phyloP scores from a whole-genome alignment of 1,140 invertebrate genomes.

The Leucophenga varia region DNA sequence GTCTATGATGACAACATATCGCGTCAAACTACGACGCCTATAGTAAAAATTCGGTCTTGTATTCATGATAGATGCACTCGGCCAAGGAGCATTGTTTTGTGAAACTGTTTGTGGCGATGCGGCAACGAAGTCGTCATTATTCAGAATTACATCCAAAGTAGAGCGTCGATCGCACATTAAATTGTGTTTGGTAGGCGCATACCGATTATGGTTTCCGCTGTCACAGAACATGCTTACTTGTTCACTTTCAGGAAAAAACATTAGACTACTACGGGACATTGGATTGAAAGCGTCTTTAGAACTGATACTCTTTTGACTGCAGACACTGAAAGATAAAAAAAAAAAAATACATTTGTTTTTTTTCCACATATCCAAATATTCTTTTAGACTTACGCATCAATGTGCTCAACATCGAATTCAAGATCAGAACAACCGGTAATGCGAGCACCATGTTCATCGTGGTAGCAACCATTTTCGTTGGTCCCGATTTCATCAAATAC shows the following conservation, averaged over 20 bases:
- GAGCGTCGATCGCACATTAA: conserved; percentile 64
- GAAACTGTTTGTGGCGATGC: neutral
- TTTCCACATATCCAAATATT: no score
- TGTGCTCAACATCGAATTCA: no score
- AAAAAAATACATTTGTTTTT: no score
- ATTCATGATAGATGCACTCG: neutral
- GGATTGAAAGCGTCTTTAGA: conserved; percentile 48
- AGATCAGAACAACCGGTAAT: no score
- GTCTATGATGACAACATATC: conserved; percentile 61
- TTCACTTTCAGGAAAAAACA: conserved; percentile 59
- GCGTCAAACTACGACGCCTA: conserved; percentile 57
- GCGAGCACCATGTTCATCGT: no score
- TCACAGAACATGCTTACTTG: conserved; percentile 65
- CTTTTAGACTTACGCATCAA: no score
- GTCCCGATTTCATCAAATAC: no score
- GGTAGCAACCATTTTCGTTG: no score
- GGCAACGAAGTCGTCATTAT: conserved; percentile 62
- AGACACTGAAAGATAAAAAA: no score
- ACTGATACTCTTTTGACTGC: no score
- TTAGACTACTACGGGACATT: conserved; percentile 60
- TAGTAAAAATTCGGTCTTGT: conserved; percentile 26
- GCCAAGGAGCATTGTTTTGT: no score
- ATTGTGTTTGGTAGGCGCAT: conserved; percentile 71
- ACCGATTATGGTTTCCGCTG: conserved; percentile 62
- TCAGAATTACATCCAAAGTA: conserved; percentile 64